Evolutionary conservation across 2,797 vertebrate genomes (phyloP).

Genomic region (Staurois parvus): DNA sequence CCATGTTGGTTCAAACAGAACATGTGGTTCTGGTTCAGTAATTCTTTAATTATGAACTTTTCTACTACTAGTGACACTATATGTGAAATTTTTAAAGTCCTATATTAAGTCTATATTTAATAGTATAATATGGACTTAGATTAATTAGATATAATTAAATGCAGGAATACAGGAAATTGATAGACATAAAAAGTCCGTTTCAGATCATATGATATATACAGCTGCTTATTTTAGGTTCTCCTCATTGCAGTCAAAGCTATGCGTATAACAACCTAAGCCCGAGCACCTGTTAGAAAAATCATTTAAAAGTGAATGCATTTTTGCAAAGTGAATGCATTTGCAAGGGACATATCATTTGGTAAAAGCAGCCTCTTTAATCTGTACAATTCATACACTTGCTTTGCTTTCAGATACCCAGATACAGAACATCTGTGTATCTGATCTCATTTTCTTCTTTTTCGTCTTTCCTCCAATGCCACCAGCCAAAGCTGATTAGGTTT

Average conservation of each 20-base stretch:
- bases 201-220: neutral
- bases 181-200: neutral
- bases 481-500: slow-evolving; percentile 61
- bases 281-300: neutral
- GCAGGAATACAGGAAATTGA: no score
- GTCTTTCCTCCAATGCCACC: slow-evolving; percentile 41
- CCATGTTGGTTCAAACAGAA: no score
- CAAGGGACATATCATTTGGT: slow-evolving; percentile 9
- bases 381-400: slow-evolving; percentile 46
- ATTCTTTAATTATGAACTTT: no score
- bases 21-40: no score
- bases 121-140: no score
- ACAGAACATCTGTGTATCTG: slow-evolving; percentile 58
- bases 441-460: slow-evolving; percentile 36
- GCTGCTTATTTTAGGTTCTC: slow-evolving; percentile 5
- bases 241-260: neutral
- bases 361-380: slow-evolving; percentile 46
- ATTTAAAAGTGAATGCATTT: slow-evolving; percentile 15
- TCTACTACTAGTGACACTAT: no score
- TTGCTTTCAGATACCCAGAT: slow-evolving; percentile 45
- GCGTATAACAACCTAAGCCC: neutral
- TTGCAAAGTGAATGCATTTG: neutral
- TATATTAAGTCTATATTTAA: no score
- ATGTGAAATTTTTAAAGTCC: no score
- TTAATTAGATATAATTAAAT: no score